These are phyloP conservation scores for Uromys caudimaculatus DNA, from an alignment of 2,797 vertebrate genomes.

Conservation along the genomic window DNA sequence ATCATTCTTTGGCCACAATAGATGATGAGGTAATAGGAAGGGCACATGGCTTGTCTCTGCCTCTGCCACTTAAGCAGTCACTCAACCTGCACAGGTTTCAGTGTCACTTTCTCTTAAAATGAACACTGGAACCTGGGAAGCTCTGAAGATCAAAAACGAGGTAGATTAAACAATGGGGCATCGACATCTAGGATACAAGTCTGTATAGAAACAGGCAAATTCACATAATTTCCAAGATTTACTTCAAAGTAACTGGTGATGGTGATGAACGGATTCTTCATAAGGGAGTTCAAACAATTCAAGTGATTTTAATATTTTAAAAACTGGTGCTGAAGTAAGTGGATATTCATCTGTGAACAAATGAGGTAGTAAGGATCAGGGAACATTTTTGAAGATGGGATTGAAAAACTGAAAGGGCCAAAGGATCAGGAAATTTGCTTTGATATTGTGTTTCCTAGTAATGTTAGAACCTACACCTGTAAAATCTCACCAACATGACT, in stretches of 20 bases:
- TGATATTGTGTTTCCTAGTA: not conserved
- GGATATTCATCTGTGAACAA: not conserved
- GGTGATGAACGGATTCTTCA: not conserved
- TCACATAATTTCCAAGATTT: not conserved
- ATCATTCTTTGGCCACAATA: not conserved
- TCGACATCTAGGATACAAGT: not conserved
- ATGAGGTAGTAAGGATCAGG: not conserved
- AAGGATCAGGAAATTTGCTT: not conserved
- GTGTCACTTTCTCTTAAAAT: slow-evolving; percentile 40
- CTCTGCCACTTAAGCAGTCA: not conserved
- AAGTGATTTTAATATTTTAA: slow-evolving; percentile 35
- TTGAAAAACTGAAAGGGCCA: not conserved
- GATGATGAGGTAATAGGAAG: not conserved
- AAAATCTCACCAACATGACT: not conserved
- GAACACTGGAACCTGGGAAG: not conserved
- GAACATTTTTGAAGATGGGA: not conserved
- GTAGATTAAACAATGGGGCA: not conserved
- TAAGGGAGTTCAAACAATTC: not conserved
- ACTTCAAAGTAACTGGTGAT: not conserved
- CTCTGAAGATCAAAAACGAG: not conserved
- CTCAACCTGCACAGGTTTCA: not conserved
- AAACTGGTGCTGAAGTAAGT: not conserved
- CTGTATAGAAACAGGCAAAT: not conserved
- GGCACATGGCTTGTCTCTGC: not conserved
- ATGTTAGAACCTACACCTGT: not conserved